These are phyloP conservation scores for Neoitamus cyanurus DNA, from an alignment of 2,888 invertebrate genomes.

Conservation along the genomic window DNA sequence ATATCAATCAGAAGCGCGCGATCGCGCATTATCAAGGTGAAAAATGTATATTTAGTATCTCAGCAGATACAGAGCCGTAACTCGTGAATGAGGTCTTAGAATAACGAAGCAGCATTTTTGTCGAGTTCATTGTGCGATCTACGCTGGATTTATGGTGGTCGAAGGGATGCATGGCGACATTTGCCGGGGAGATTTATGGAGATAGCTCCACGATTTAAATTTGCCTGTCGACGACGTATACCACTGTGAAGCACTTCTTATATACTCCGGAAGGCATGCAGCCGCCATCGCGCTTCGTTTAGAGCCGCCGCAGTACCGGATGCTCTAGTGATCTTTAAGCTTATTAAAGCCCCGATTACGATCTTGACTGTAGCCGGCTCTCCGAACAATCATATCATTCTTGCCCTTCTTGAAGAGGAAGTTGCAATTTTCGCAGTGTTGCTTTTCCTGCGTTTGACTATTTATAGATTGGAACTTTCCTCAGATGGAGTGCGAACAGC, in stretches of 20 bases:
- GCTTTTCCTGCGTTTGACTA: constrained; percentile 8
- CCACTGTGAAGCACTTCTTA: background rate
- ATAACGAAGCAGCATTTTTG: constrained; percentile 8
- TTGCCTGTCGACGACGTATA: background rate
- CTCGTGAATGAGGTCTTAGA: constrained; percentile 15
- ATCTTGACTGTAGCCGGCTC: constrained; percentile 12
- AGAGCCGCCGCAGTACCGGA: background rate
- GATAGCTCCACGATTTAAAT: background rate
- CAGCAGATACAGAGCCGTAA: background rate
- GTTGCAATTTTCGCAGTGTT: constrained; percentile 16
- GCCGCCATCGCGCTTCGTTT: background rate
- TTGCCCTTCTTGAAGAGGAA: constrained; percentile 17
- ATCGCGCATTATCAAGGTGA: constrained; percentile 12
- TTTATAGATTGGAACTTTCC: constrained; percentile 19
- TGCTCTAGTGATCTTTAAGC: constrained; percentile 25
- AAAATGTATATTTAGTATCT: background rate
- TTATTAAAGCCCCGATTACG: constrained; percentile 28
- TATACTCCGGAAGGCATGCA: background rate
- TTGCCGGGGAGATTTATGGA: background rate
- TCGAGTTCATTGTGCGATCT: constrained; percentile 12
- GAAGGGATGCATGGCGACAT: background rate
- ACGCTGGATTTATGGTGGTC: background rate
- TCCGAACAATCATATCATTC: constrained; percentile 27
- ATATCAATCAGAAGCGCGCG: constrained; percentile 9
- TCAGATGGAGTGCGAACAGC: constrained; percentile 3